Conservation (phyloP, 2,888 invertebrate genomes). For the Tenthredo mesomela region DNA sequence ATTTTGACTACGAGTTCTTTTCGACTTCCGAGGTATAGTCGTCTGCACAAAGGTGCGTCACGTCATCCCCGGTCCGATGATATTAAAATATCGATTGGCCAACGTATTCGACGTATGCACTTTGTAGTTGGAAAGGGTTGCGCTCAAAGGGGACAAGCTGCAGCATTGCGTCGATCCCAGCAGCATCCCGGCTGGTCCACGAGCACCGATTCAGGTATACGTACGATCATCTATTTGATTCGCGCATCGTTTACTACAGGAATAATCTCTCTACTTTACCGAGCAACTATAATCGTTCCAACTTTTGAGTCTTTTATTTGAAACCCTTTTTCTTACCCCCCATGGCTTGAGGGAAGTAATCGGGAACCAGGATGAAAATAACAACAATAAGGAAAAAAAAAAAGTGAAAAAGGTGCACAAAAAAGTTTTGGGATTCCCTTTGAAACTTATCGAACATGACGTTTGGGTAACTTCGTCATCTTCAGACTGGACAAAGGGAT, state of each 20-base stretch:
- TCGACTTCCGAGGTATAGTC: slow-evolving; percentile 10
- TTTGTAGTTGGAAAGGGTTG: slow-evolving; percentile 66
- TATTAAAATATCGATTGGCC: slow-evolving; percentile 78
- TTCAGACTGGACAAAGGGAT: slow-evolving; percentile 26
- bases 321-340: slow-evolving; percentile 8
- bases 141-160: slow-evolving; percentile 32
- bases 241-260: slow-evolving; percentile 1
- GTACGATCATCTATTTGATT: slow-evolving; percentile 36
- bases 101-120: slow-evolving; percentile 78
- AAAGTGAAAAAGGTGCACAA: neutral
- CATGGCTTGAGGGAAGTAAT: slow-evolving; percentile 4
- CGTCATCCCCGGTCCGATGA: slow-evolving; percentile 63
- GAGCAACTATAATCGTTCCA: slow-evolving; percentile 44
- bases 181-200: slow-evolving; percentile 36
- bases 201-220: slow-evolving; percentile 25
- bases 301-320: slow-evolving; percentile 40
- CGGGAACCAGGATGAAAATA: neutral
- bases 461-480: neutral
- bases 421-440: neutral
- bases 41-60: slow-evolving; percentile 31
- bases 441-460: neutral
- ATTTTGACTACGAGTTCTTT: slow-evolving; percentile 34
- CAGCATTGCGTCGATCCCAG: slow-evolving; percentile 6
- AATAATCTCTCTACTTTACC: slow-evolving; percentile 32
- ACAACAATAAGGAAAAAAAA: neutral